Conservation (phyloP, 2,888 invertebrate genomes). For the Epinotia nisella region DNA sequence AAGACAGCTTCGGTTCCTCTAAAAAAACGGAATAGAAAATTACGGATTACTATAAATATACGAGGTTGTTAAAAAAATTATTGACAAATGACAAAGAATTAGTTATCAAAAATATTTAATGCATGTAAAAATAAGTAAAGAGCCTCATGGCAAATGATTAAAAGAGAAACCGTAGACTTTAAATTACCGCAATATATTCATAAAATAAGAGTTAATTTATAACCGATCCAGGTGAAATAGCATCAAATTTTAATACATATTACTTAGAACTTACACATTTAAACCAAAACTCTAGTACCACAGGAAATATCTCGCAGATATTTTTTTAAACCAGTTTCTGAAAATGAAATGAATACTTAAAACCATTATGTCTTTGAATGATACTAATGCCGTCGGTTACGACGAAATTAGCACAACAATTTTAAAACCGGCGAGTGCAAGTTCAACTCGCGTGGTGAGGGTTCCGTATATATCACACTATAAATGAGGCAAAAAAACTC, state of each 20-base stretch:
- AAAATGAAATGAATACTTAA: background rate
- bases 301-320: background rate
- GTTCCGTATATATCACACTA: too few species aligned
- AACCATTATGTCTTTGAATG: too few species aligned
- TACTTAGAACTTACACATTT: too few species aligned
- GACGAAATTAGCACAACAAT: too few species aligned
- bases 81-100: background rate
- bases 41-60: conserved; percentile 1
- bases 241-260: too few species aligned
- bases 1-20: background rate
- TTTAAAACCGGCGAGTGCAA: too few species aligned
- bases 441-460: too few species aligned
- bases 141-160: conserved; percentile 13
- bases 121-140: background rate
- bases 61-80: conserved; percentile 8
- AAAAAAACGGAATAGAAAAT: background rate
- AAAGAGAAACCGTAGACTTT: conserved; percentile 4
- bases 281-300: too few species aligned
- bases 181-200: conserved; percentile 4
- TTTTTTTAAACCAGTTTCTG: background rate
- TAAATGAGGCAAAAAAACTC: too few species aligned
- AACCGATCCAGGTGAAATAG: background rate
- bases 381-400: too few species aligned
- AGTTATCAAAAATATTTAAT: background rate
- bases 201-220: background rate